Evolutionary conservation across 2,888 invertebrate species (phyloP), one percentile per base, ranked within the genome.

Genomic region (Catocala fraxini): DNA sequence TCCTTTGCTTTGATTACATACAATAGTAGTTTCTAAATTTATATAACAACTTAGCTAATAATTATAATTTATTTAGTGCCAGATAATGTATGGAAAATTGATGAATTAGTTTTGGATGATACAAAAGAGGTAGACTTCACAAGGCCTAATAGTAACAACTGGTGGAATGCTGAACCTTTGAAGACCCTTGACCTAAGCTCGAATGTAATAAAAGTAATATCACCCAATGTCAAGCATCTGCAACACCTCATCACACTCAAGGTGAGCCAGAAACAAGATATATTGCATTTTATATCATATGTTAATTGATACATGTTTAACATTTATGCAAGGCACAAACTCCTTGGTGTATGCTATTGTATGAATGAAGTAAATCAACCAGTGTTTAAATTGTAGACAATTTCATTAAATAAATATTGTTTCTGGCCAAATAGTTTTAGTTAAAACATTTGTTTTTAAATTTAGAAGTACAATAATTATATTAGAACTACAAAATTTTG

Each of bases 91-190:
- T 97, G 96, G 95, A 95, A 95, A 74, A 96, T 97, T 80, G 96
- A 97, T 82, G 96, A 96, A 71, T 88, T 96, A 63, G 95, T 96
- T 11, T 75, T 94, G 66, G 95, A 95, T 59, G 95, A 96, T 12
- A 95, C 95, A 63, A 94, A 95, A 72, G 95, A 95, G 51, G 89
- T 96, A 51, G 96, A 96, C 83, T 95, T 96, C 75, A 88, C 94
- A 59, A 92, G 91, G 71, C 86, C 90, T 5, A 94, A 95, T 54
- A 94, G 95, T 45, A 95, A 95, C 70, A 95, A 95, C 69, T 98
- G 98, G 98, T 98, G 98, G 98, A 97, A 97, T 85, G 96, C 96
- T 80, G 96, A 96, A 76, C 96, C 97, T 2, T 90, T 98, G 25
- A 96, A 95, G 65, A 96, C 96, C 78, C 94, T 98, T 70, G 97